phyloP scores from a whole-genome alignment of 2,797 vertebrate genomes.

The Vespertilio murinus region DNA sequence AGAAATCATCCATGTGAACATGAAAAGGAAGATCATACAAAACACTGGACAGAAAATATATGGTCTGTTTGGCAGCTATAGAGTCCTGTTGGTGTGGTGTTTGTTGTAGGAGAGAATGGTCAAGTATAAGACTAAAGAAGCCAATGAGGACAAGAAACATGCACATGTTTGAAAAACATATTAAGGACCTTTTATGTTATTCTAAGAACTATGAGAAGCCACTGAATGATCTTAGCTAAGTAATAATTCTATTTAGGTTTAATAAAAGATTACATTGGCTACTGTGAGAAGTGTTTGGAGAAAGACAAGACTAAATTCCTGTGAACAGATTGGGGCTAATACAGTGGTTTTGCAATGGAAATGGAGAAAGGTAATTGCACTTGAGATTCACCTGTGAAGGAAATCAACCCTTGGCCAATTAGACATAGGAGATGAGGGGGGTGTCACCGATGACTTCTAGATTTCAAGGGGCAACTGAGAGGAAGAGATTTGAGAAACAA shows the following conservation, averaged over 20 bases:
- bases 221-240: background rate
- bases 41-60: background rate
- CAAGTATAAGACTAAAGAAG: background rate
- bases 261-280: background rate
- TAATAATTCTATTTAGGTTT: background rate
- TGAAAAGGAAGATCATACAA: background rate
- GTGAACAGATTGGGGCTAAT: background rate
- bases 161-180: background rate
- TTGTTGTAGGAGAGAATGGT: background rate
- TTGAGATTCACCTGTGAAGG: background rate
- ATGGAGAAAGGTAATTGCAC: background rate
- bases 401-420: background rate
- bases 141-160: background rate
- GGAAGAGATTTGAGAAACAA: background rate
- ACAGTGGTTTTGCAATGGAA: background rate
- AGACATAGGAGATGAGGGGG: background rate
- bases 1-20: background rate
- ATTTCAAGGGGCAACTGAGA: background rate
- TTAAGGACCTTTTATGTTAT: background rate
- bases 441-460: background rate
- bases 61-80: background rate
- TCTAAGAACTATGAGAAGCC: background rate
- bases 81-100: background rate
- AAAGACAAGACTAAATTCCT: background rate
- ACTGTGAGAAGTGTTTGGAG: background rate